These are phyloP conservation scores for Craniophora ligustri DNA, from an alignment of 2,888 invertebrate genomes.

Conservation along the genomic window DNA sequence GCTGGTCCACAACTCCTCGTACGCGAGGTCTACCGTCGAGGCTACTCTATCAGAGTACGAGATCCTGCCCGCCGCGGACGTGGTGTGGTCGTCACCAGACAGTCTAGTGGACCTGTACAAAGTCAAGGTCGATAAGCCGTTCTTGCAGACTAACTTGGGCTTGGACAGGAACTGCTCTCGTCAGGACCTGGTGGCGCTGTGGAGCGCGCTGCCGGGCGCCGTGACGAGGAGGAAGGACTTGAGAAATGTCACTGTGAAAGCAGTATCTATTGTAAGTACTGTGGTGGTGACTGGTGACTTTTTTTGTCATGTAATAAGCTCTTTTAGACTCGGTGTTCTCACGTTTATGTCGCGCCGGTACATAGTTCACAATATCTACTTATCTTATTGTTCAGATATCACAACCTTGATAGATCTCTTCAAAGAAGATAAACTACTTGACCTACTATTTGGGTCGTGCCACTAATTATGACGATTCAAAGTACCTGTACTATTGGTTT, in stretches of 20 bases:
- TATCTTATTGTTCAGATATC: too few relatives aligned
- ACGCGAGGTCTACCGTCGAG: conserved; percentile 55
- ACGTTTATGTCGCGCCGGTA: too few relatives aligned
- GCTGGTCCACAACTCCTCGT: conserved; percentile 60
- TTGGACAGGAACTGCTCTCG: conserved; percentile 40
- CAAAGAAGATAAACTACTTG: too few relatives aligned
- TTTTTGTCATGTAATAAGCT: too few relatives aligned
- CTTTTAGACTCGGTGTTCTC: too few relatives aligned
- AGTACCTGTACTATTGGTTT: too few relatives aligned
- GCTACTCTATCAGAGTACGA: conserved; percentile 50
- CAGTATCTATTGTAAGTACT: conserved; percentile 70
- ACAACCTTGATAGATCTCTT: too few relatives aligned
- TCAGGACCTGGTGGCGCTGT: conserved; percentile 54
- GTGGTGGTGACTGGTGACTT: too few relatives aligned
- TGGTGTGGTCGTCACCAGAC: conserved; percentile 66
- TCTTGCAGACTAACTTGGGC: conserved; percentile 55
- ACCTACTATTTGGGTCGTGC: too few relatives aligned
- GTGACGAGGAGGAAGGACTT: conserved; percentile 71
- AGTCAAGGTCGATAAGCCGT: conserved; percentile 58
- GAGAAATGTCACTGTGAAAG: conserved; percentile 63
- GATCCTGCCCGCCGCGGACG: conserved; percentile 77
- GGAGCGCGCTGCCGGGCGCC: conserved; percentile 61
- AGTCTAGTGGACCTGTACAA: conserved; percentile 70
- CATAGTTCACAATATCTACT: too few relatives aligned
- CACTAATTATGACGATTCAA: too few relatives aligned